Conservation (phyloP, 1,140 invertebrate genomes). For the Bombyx mandarina region DNA sequence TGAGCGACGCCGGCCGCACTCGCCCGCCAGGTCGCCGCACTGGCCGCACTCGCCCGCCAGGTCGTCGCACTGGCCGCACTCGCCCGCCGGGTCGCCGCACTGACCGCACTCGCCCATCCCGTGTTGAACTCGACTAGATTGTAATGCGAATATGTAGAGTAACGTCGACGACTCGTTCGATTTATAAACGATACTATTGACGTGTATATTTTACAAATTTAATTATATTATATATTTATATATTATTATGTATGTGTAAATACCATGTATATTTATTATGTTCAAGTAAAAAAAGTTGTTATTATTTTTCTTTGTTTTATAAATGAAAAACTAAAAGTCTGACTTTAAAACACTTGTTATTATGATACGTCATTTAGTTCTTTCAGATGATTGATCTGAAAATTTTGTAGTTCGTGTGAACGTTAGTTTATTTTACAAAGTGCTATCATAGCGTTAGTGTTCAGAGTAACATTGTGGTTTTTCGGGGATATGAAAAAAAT, state of each 20-base stretch:
- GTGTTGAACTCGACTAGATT: not conserved
- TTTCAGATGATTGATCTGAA: constrained; percentile 49
- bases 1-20: constrained; percentile 3
- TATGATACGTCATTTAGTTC: constrained; percentile 32
- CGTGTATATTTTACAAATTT: constrained; percentile 59
- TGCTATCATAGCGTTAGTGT: constrained; percentile 40
- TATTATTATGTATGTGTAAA: constrained; percentile 70
- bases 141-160: not conserved
- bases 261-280: constrained; percentile 65
- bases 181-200: constrained; percentile 62
- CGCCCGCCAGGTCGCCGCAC: constrained; percentile 1
- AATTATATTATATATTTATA: constrained; percentile 68
- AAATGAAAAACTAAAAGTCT: constrained; percentile 57
- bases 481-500: constrained; percentile 52
- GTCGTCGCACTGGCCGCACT: not conserved
- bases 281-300: constrained; percentile 58
- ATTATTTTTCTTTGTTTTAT: constrained; percentile 59
- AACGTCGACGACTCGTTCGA: constrained; percentile 25
- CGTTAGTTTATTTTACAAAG: constrained; percentile 52
- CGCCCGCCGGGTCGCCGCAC: not conserved
- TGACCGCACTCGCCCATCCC: not conserved
- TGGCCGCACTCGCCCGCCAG: not conserved
- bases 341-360: constrained; percentile 66
- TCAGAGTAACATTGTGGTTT: constrained; percentile 37
- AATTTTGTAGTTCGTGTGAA: constrained; percentile 52